phyloP scores from a whole-genome alignment of 2,888 invertebrate genomes.

The Noctuana brunneofusca region DNA sequence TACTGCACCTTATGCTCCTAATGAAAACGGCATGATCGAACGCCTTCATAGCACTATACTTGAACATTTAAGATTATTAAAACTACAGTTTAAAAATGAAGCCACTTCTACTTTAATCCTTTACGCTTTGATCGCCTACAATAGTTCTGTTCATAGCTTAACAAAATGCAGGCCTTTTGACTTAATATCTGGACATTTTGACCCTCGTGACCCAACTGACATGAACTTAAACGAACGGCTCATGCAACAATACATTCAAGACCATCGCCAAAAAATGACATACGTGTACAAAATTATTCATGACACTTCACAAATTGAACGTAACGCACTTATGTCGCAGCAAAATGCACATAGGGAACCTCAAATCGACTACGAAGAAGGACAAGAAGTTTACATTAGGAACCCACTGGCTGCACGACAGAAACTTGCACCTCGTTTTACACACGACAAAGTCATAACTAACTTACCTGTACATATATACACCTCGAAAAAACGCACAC shows the following conservation, averaged over 20 bases:
- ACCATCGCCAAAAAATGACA: slow-evolving; percentile 11
- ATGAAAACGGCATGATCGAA: too few relatives aligned
- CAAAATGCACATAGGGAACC: slow-evolving; percentile 28
- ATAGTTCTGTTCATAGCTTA: slow-evolving; percentile 30
- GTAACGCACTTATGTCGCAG: neutral
- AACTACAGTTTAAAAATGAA: slow-evolving; percentile 19
- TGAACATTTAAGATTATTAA: neutral
- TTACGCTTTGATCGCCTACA: slow-evolving; percentile 24
- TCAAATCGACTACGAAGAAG: slow-evolving; percentile 33
- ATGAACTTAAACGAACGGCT: slow-evolving; percentile 28
- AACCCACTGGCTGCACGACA: slow-evolving; percentile 34
- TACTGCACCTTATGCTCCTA: too few relatives aligned
- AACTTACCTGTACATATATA: slow-evolving; percentile 32
- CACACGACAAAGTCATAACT: neutral
- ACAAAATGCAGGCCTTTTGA: slow-evolving; percentile 29
- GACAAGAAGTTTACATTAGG: slow-evolving; percentile 36
- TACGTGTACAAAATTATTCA: slow-evolving; percentile 4
- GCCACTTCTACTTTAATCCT: slow-evolving; percentile 7
- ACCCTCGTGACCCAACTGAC: slow-evolving; percentile 35
- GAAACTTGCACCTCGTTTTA: slow-evolving; percentile 25
- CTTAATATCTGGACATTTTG: slow-evolving; percentile 34
- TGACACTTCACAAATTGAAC: neutral
- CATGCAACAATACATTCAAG: slow-evolving; percentile 28
- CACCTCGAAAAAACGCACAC: slow-evolving; percentile 7
- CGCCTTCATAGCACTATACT: too few relatives aligned